A percentile compares a stretch with the other conserved stretches of the same genome.
These are phyloP conservation scores for Pogonocichla stellata DNA, from an alignment of 2,113 vertebrate species.

Conservation along the genomic window DNA sequence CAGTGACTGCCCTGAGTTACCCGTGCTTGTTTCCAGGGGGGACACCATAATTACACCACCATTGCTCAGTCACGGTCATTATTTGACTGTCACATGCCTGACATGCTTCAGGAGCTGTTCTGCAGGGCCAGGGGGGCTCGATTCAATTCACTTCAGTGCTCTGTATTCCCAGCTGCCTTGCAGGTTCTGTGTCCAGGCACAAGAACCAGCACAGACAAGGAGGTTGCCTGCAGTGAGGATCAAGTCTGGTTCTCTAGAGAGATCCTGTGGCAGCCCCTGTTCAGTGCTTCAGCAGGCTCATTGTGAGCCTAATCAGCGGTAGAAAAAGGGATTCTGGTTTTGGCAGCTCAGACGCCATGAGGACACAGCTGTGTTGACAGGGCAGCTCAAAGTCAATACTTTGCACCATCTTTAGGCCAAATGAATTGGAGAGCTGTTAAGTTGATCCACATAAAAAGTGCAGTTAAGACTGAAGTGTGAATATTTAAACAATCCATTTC, in stretches of 20 bases:
- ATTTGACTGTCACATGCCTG: background rate
- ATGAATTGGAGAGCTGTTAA: background rate
- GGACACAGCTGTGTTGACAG: background rate
- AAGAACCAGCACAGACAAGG: background rate
- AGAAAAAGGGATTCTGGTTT: background rate
- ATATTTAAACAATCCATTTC: background rate
- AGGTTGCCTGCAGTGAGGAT: rapidly evolving
- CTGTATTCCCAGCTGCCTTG: background rate
- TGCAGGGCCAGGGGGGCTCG: background rate
- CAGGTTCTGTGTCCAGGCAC: rapidly evolving
- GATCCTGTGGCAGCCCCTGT: background rate
- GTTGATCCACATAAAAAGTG: background rate
- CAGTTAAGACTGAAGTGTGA: background rate
- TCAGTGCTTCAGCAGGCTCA: background rate
- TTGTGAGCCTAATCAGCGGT: background rate
- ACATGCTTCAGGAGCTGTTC: background rate
- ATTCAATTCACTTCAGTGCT: background rate
- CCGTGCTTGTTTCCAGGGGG: rapidly evolving
- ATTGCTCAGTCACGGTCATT: background rate
- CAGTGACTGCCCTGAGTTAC: background rate
- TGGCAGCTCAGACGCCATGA: rapidly evolving
- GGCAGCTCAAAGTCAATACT: background rate
- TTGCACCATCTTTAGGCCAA: background rate
- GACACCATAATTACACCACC: background rate
- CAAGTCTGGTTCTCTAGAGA: background rate